Percentiles rank a stretch among this genome's conserved stretches.
phyloP scores from a whole-genome alignment of 64 coral and sea anemone species.

The Stichodactyla mertensii region DNA sequence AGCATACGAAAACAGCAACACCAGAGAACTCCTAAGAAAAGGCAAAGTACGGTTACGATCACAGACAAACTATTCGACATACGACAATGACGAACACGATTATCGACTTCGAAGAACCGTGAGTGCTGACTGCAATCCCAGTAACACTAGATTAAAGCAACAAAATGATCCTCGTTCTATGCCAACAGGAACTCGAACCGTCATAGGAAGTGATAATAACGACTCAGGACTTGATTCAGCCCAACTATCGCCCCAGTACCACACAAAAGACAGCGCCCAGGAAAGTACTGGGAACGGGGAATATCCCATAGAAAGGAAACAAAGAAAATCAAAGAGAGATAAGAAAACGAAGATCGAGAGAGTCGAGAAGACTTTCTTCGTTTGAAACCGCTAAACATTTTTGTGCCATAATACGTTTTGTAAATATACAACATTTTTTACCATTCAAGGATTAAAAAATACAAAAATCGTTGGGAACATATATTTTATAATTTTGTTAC shows the following conservation, averaged over 20 bases:
- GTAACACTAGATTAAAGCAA: not conserved
- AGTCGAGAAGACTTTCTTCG: conserved; percentile 58
- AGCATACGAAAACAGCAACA: not conserved
- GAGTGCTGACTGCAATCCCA: not conserved
- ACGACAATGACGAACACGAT: not conserved
- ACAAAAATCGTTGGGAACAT: no score
- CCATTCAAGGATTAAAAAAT: no score
- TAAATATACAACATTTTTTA: no score
- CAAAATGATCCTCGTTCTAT: not conserved
- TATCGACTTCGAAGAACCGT: not conserved
- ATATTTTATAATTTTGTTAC: no score
- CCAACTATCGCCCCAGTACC: not conserved
- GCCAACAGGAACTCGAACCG: not conserved
- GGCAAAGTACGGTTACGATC: not conserved
- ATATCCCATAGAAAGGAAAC: conserved; percentile 7
- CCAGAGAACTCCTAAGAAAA: conserved; percentile 9
- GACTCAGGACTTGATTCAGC: not conserved
- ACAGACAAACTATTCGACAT: not conserved
- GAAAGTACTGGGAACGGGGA: not conserved
- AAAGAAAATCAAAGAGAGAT: conserved; percentile 33
- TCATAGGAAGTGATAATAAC: not conserved
- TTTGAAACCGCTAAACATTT: conserved; percentile 6
- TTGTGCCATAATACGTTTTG: no score
- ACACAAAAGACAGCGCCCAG: not conserved
- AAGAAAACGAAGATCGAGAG: conserved; percentile 42